Evolutionary conservation across 2,888 invertebrate species (phyloP).

Genomic region (Ptilodon capucinus): DNA sequence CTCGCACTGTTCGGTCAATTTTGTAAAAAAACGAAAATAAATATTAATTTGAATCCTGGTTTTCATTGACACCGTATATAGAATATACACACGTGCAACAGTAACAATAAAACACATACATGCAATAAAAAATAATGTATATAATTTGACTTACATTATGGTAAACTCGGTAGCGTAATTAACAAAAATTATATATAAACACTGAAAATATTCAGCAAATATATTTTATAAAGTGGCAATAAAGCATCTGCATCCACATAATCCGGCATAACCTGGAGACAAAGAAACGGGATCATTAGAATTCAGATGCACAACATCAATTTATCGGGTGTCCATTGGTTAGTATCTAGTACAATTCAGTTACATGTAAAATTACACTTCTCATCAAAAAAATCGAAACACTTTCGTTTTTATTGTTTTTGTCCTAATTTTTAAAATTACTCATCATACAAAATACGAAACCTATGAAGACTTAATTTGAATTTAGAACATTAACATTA

Average conservation of each 20-base stretch:
- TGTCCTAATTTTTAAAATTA: no score
- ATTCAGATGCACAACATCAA: no score
- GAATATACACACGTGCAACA: constrained; percentile 5
- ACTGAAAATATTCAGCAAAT: constrained; percentile 81
- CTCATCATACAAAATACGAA: no score
- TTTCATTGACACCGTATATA: constrained; percentile 44
- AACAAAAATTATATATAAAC: constrained; percentile 79
- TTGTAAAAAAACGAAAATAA: constrained; percentile 81
- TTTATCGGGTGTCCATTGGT: no score
- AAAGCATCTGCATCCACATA: constrained; percentile 73
- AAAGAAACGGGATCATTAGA: constrained; percentile 28
- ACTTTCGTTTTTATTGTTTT: no score
- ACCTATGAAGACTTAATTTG: no score
- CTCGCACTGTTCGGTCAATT: constrained; percentile 84
- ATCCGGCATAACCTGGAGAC: constrained; percentile 59
- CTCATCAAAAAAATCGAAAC: no score
- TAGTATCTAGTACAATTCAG: no score
- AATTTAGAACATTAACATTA: no score
- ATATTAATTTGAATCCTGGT: constrained; percentile 71
- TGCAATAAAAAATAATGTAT: constrained; percentile 81
- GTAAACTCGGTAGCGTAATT: constrained; percentile 80
- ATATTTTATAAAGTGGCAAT: constrained; percentile 78
- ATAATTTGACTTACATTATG: constrained; percentile 76
- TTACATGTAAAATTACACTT: no score
- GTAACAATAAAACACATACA: constrained; percentile 52